Evolutionary conservation across 2,888 invertebrate genomes (phyloP).

Genomic region (Copidosoma aretas): DNA sequence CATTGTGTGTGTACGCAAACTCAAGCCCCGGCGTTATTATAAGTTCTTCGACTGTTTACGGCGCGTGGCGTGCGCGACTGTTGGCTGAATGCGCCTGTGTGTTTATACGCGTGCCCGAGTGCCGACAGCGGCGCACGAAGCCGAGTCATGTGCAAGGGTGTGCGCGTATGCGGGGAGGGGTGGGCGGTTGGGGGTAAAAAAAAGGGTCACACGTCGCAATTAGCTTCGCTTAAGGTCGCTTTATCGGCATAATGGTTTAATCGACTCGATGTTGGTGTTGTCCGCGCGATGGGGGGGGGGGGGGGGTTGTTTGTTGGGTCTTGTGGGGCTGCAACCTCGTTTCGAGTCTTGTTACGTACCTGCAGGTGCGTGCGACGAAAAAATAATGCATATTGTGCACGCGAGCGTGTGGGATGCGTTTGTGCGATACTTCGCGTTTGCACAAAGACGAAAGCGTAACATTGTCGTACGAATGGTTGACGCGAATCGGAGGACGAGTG

Average conservation of each 20-base stretch:
- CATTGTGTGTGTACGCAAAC: neutral
- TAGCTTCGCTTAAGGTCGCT: neutral
- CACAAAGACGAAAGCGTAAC: too few relatives aligned
- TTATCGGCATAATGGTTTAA: slow-evolving; percentile 54
- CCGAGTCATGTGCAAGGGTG: neutral
- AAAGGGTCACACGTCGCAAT: neutral
- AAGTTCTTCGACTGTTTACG: neutral
- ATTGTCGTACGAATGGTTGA: too few relatives aligned
- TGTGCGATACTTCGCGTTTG: too few relatives aligned
- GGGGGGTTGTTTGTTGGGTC: too few relatives aligned
- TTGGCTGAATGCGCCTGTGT: too few relatives aligned
- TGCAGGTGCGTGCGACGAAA: neutral
- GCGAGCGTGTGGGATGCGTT: too few relatives aligned
- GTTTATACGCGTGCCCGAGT: neutral
- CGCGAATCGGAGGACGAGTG: too few relatives aligned
- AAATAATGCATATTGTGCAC: neutral
- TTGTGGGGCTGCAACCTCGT: neutral
- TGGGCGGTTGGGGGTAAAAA: neutral
- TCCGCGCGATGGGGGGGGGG: too few relatives aligned
- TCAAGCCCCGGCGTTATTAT: neutral
- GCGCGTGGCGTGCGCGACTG: neutral
- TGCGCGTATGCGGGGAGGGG: too few relatives aligned
- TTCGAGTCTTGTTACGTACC: neutral
- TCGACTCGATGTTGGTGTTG: slow-evolving; percentile 43
- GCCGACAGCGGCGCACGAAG: neutral